Base-by-base conservation (phyloP, 2,113 vertebrate genomes). In the Tetrao urogallus region DNA sequence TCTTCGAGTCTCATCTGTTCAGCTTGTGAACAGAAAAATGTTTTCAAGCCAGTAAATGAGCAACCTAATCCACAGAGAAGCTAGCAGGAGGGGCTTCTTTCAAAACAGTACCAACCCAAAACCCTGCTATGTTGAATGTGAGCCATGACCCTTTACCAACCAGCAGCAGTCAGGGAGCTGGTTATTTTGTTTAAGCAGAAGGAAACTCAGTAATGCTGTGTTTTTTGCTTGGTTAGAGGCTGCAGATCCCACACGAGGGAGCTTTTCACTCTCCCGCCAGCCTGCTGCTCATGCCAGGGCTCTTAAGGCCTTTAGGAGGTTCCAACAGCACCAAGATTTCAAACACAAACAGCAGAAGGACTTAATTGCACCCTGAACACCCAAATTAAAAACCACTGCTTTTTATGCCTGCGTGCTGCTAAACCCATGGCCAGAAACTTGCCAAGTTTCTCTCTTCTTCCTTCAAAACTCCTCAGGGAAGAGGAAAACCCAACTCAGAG, bases 1-100 rank as follows among this genome's bases (percentile, higher is more conserved):
- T 97, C 96, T 89, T 67, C 11, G 43, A 79, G 96, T 92, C 96
- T 98, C 97, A 97, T 98, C 97, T 98, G 97, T 91, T 88, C 73
- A 22, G 89, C 91, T 93, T 47, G 92, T 79, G 85, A 96, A 88
- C 95, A 45, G 95, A 88, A 66, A 72, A 95, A 96, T 88, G 90
- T 95, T 96, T 97, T 88, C 83, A 63, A 94, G 95, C 50, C 73
- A 61, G 90, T 5, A 93, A 97, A 97, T 94, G 90, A 98, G 94
- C 97, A 97, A 92, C 92, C 61, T 93, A 94, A 96, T 86, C 95
- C 95, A 57, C 8, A 4, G 86, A 86, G 93, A 78, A 64, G 82
- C 24, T 13, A 42, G 76, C 82, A 56, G 47, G 67, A 74, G 74
- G 67, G 32, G 54, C 5, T 78, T 48, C 85, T 63, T 12, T 13